Evolutionary conservation across 1,140 invertebrate genomes (phyloP).

Genomic region (Drosophila lacertosa): DNA sequence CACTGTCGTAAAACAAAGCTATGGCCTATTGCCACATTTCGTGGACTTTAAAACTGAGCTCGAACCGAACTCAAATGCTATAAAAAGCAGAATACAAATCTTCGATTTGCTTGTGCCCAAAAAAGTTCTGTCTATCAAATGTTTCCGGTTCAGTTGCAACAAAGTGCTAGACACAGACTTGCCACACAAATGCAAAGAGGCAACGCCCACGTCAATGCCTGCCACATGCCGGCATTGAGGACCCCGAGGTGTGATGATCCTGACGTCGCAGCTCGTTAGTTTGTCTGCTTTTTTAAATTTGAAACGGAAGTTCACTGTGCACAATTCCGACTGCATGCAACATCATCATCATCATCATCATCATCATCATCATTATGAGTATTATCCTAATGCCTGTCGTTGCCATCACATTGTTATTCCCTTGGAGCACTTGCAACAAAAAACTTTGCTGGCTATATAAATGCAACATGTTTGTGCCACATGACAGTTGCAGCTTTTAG

Average conservation of each 20-base stretch:
- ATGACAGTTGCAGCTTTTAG: constrained; percentile 25
- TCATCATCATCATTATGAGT: constrained; percentile 28
- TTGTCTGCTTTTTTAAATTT: constrained; percentile 62
- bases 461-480: constrained; percentile 58
- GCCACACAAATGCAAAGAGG: constrained; percentile 15
- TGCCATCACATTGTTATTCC: constrained; percentile 40
- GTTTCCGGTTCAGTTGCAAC: constrained; percentile 64
- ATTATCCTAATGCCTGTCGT: constrained; percentile 36
- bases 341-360: constrained; percentile 13
- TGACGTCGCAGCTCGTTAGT: constrained; percentile 61
- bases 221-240: constrained; percentile 41
- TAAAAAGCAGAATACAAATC: constrained; percentile 49
- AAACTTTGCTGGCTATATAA: constrained; percentile 46
- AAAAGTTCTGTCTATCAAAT: constrained; percentile 56
- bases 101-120: constrained; percentile 42
- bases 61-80: constrained; percentile 10
- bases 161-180: constrained; percentile 45
- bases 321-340: constrained; percentile 3
- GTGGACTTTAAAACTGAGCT: constrained; percentile 45
- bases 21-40: constrained; percentile 6
- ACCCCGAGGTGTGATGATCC: constrained; percentile 53
- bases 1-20: constrained; percentile 54
- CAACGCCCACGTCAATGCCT: constrained; percentile 40
- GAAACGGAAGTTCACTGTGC: constrained; percentile 60
- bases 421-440: constrained; percentile 19